These are phyloP conservation scores for Bedellia somnulentella DNA, from an alignment of 2,888 invertebrate genomes.

Conservation along the genomic window DNA sequence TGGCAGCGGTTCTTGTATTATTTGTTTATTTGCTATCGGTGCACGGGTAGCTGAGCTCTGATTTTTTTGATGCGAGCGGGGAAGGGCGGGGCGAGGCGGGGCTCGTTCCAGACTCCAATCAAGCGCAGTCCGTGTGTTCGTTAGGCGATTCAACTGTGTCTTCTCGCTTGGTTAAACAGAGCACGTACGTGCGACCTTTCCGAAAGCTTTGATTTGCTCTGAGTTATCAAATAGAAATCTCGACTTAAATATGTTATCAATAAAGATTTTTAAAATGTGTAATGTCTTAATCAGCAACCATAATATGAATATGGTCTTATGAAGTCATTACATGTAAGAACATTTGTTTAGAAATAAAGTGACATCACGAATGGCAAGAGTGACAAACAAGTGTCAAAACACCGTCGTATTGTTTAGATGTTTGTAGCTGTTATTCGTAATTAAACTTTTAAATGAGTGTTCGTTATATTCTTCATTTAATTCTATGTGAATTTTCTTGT, in stretches of 20 bases:
- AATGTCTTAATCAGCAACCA: too few relatives aligned
- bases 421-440: too few relatives aligned
- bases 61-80: conserved; percentile 57
- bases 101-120: conserved; percentile 34
- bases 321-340: too few relatives aligned
- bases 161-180: conserved; percentile 36
- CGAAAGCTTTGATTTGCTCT: conserved; percentile 48
- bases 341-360: too few relatives aligned
- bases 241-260: background rate
- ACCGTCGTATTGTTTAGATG: too few relatives aligned
- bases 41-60: conserved; percentile 48
- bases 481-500: too few relatives aligned
- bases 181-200: conserved; percentile 56
- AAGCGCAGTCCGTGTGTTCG: conserved; percentile 28
- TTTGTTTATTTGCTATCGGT: conserved; percentile 56
- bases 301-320: too few relatives aligned
- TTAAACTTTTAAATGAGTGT: too few relatives aligned
- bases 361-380: too few relatives aligned
- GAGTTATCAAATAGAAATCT: conserved; percentile 14
- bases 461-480: too few relatives aligned
- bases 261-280: background rate
- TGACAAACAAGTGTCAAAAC: too few relatives aligned
- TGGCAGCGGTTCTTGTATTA: conserved; percentile 48
- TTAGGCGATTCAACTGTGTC: conserved; percentile 31
- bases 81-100: conserved; percentile 46